These are phyloP conservation scores for Scomber scombrus DNA, from an alignment of 2,113 vertebrate genomes.

Conservation along the genomic window DNA sequence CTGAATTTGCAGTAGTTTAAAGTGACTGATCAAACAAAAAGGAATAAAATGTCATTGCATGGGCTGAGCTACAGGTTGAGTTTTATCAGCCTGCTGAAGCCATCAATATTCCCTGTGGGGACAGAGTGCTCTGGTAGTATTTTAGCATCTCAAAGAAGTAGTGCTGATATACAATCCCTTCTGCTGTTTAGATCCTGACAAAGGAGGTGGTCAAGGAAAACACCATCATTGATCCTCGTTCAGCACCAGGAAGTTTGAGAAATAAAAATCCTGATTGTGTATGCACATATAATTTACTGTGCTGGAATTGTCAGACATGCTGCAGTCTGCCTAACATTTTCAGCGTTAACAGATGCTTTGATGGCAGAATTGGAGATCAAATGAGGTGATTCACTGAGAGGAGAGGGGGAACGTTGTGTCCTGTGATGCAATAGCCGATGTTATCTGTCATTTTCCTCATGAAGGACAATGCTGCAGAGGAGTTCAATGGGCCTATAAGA, in stretches of 20 bases:
- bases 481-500: slow-evolving; percentile 52
- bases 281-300: neutral
- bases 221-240: slow-evolving; percentile 48
- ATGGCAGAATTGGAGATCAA: slow-evolving; percentile 31
- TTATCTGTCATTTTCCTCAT: slow-evolving; percentile 59
- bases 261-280: slow-evolving; percentile 25
- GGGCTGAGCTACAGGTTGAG: slow-evolving; percentile 33
- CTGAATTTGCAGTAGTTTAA: neutral
- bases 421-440: slow-evolving; percentile 59
- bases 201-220: slow-evolving; percentile 55
- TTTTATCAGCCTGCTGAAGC: slow-evolving; percentile 27
- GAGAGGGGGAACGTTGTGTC: neutral
- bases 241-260: slow-evolving; percentile 9
- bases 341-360: slow-evolving; percentile 17
- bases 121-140: slow-evolving; percentile 37
- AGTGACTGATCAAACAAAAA: slow-evolving; percentile 18
- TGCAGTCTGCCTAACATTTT: slow-evolving; percentile 8
- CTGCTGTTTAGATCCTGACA: slow-evolving; percentile 42
- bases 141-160: slow-evolving; percentile 55
- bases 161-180: slow-evolving; percentile 43
- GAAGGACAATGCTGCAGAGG: slow-evolving; percentile 51
- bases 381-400: slow-evolving; percentile 25
- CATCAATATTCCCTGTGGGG: slow-evolving; percentile 49
- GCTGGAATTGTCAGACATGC: neutral
- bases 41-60: slow-evolving; percentile 11